These are phyloP conservation scores for Trochalopteron elliotii DNA, from an alignment of 2,113 vertebrate species.

Conservation along the genomic window DNA sequence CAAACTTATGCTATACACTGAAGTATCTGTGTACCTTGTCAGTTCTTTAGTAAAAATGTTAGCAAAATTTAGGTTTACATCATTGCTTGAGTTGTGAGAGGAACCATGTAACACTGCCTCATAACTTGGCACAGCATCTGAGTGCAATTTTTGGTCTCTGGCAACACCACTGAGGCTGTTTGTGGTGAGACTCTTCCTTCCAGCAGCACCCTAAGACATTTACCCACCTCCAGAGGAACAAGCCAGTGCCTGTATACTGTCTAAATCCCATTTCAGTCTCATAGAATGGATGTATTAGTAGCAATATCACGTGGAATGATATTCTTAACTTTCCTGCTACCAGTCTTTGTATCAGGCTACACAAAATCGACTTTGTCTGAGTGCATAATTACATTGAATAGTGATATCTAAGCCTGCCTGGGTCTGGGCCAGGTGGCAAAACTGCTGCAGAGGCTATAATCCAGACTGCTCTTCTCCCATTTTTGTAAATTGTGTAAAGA, in stretches of 20 bases:
- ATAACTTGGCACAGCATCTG: neutral
- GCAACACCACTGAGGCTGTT: neutral
- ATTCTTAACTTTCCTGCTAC: neutral
- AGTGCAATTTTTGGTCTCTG: neutral
- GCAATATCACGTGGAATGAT: neutral
- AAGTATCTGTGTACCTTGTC: neutral
- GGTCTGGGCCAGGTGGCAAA: neutral
- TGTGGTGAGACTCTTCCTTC: neutral
- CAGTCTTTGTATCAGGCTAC: neutral
- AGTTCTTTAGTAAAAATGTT: neutral
- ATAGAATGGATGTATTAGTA: neutral
- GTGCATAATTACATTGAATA: neutral
- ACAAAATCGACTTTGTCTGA: neutral
- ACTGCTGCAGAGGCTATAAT: neutral
- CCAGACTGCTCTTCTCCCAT: neutral
- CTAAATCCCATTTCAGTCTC: neutral
- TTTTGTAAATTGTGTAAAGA: neutral
- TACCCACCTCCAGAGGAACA: neutral
- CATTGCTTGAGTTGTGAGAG: neutral
- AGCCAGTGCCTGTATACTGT: neutral
- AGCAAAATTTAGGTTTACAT: neutral
- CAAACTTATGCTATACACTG: neutral
- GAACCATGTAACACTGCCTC: neutral
- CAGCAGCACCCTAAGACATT: neutral
- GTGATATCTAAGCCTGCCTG: neutral